A percentile compares a stretch with the other conserved stretches of the same genome.
Evolutionary conservation across 2,797 vertebrate species (phyloP).

Genomic region (Rousettus madagascariensis): DNA sequence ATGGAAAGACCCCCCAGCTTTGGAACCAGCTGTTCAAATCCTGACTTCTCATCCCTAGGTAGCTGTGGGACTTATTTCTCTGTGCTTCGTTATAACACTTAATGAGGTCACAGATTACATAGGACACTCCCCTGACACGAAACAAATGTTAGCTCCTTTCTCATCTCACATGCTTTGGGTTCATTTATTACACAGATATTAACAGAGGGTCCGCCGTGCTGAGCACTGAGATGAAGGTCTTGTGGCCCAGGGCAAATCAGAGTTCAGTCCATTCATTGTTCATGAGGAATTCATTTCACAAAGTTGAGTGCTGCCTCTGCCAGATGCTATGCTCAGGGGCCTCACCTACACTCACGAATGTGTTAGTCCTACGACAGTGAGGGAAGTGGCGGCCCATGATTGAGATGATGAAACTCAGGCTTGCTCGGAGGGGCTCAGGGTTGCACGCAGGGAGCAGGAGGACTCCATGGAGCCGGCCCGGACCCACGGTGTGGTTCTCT

Average conservation of each 20-base stretch:
- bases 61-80: background rate
- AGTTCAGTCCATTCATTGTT: background rate
- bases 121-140: background rate
- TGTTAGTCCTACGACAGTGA: background rate
- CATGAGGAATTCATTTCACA: background rate
- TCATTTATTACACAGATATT: background rate
- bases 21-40: background rate
- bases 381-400: background rate
- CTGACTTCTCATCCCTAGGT: background rate
- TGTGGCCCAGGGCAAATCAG: background rate
- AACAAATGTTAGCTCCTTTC: background rate
- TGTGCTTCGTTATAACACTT: background rate
- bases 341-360: background rate
- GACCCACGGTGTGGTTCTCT: fast-evolving
- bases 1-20: background rate
- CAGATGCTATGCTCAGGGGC: fast-evolving
- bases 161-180: background rate
- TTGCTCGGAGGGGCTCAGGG: background rate
- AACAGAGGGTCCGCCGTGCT: fast-evolving
- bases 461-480: no score
- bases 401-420: background rate
- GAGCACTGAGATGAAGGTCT: background rate
- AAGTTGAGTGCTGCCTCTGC: background rate
- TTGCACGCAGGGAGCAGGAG: background rate
- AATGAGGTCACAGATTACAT: background rate